These are phyloP conservation scores for Caenorhabditis drosophilae DNA, from an alignment of 2,888 invertebrate species.

Conservation along the genomic window DNA sequence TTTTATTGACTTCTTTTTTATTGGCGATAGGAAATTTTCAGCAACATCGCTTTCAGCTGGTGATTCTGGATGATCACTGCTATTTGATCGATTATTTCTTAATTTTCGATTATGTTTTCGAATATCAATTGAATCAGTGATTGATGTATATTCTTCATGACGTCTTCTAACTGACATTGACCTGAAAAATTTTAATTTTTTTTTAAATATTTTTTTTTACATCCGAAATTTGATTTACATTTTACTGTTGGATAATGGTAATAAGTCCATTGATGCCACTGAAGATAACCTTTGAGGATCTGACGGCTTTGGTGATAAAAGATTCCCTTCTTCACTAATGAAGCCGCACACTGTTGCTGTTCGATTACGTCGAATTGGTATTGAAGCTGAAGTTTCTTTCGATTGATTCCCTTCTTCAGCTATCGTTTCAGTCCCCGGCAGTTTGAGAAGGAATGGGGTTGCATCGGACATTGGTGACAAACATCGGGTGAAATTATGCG, in stretches of 20 bases:
- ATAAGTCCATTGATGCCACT: constrained; percentile 36
- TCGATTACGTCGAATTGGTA: constrained; percentile 21
- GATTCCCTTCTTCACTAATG: constrained; percentile 15
- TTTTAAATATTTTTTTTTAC: constrained; percentile 1
- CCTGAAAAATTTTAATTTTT: constrained; percentile 7
- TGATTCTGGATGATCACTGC: constrained; percentile 30
- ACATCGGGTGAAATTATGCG: constrained; percentile 7
- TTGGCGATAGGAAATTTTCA: constrained; percentile 7
- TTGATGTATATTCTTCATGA: constrained; percentile 66
- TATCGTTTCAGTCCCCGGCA: constrained; percentile 23
- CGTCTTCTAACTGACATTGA: constrained; percentile 43
- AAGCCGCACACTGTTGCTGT: constrained; percentile 42
- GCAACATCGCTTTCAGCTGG: constrained; percentile 10
- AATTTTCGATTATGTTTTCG: constrained; percentile 30
- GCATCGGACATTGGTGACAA: constrained; percentile 16
- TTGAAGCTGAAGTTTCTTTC: constrained; percentile 9
- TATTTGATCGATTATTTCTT: constrained; percentile 38
- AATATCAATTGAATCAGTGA: constrained; percentile 63
- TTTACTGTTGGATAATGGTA: constrained; percentile 19
- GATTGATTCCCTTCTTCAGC: constrained; percentile 5
- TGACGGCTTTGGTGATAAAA: constrained; percentile 30
- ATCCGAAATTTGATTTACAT: constrained; percentile 12
- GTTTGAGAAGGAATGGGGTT: constrained; percentile 11
- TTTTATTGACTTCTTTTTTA: constrained; percentile 19
- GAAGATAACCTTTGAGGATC: constrained; percentile 24